Evolutionary conservation across 2,888 invertebrate species (phyloP).

Genomic region (Aleiodes alternator): DNA sequence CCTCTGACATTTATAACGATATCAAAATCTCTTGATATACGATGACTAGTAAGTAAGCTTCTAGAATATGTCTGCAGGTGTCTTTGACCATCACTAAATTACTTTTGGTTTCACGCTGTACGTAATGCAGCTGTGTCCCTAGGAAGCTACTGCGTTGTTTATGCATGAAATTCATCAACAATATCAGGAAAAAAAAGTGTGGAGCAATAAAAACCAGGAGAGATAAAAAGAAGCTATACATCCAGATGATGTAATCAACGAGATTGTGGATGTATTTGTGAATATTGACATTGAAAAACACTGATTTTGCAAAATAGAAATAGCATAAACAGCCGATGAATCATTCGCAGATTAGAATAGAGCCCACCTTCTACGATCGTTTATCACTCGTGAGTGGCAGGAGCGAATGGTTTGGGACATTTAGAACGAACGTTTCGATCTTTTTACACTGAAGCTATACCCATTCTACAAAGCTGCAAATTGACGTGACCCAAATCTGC

Average conservation of each 20-base stretch:
- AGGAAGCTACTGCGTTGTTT: conserved; percentile 1
- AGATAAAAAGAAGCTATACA: background rate
- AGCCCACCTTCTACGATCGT: conserved; percentile 37
- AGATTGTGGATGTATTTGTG: background rate
- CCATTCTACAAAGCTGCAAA: conserved; percentile 56
- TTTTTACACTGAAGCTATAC: conserved; percentile 44
- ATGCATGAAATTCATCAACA: conserved; percentile 9
- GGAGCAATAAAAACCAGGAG: background rate
- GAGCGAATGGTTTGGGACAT: conserved; percentile 7
- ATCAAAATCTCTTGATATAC: conserved; percentile 43
- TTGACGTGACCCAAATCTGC: conserved; percentile 58
- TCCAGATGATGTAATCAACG: background rate
- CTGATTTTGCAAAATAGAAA: conserved; percentile 5
- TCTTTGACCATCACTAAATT: conserved; percentile 54
- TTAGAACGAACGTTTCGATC: conserved; percentile 38
- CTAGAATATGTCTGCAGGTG: conserved; percentile 53
- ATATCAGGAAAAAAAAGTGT: background rate
- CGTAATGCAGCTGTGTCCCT: conserved; percentile 55
- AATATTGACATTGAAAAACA: conserved; percentile 20
- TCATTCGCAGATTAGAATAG: conserved; percentile 49
- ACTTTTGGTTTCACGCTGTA: conserved; percentile 54
- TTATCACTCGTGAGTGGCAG: conserved; percentile 46
- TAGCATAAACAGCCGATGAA: conserved; percentile 43
- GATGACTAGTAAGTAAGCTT: conserved; percentile 25
- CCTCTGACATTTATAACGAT: conserved; percentile 48